Conservation (phyloP, 2,113 vertebrate species). For the Nibea albiflora region DNA sequence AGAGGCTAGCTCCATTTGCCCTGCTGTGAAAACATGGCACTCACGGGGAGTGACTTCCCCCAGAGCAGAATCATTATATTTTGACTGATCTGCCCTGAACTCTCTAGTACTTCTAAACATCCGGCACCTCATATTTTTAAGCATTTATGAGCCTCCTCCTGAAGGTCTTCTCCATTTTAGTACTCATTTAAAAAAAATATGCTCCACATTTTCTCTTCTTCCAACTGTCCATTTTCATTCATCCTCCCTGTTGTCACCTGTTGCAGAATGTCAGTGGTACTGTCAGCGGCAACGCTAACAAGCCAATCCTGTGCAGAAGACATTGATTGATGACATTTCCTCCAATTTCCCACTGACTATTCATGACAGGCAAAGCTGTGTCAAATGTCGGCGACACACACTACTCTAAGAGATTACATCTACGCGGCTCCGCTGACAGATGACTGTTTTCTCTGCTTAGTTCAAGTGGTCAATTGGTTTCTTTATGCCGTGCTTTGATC, state of each 20-base stretch:
- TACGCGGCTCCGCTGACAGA: slow-evolving; percentile 22
- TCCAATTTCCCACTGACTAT: slow-evolving; percentile 15
- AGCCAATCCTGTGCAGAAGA: not conserved
- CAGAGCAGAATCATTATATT: slow-evolving; percentile 28
- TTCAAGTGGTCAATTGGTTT: not conserved
- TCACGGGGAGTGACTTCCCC: slow-evolving; percentile 6
- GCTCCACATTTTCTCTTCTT: slow-evolving; percentile 27
- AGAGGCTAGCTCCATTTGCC: slow-evolving; percentile 1
- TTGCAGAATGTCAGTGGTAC: not conserved
- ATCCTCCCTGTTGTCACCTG: slow-evolving; percentile 10
- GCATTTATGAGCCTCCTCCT: slow-evolving; percentile 24
- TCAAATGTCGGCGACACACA: slow-evolving; percentile 13
- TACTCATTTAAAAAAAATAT: slow-evolving; percentile 6
- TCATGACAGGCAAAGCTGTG: slow-evolving; percentile 13
- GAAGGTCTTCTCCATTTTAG: slow-evolving; percentile 12
- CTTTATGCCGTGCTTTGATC: slow-evolving; percentile 23
- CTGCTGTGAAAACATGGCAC: slow-evolving; percentile 27
- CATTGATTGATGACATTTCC: slow-evolving; percentile 45
- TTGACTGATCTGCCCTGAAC: slow-evolving; percentile 30
- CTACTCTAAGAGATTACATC: slow-evolving; percentile 20
- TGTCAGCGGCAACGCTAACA: slow-evolving; percentile 20
- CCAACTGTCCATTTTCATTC: slow-evolving; percentile 24
- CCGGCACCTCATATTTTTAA: slow-evolving; percentile 32
- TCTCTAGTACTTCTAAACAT: slow-evolving; percentile 25
- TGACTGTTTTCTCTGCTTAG: slow-evolving; percentile 6